A percentile compares a stretch with the other conserved stretches of the same genome.
These are phyloP conservation scores for Drosophila ficusphila DNA, from an alignment of 1,140 invertebrate species.

Conservation along the genomic window DNA sequence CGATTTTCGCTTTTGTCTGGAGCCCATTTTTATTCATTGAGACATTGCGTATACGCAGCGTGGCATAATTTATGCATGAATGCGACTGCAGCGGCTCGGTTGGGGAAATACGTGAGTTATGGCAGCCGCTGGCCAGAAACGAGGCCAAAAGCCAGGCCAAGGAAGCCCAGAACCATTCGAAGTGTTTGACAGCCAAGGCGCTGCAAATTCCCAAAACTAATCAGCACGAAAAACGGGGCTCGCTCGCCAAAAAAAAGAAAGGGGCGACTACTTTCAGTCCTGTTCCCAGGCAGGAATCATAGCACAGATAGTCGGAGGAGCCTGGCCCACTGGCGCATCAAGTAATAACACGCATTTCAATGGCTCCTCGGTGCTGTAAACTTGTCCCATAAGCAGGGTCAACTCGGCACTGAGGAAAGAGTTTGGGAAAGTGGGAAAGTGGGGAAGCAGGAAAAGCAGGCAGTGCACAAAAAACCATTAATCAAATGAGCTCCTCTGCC, in stretches of 20 bases:
- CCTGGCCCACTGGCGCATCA: slow-evolving; percentile 22
- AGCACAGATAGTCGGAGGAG: slow-evolving; percentile 25
- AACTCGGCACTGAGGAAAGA: too few relatives aligned
- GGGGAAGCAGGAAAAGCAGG: too few relatives aligned
- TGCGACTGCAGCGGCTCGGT: slow-evolving; percentile 18
- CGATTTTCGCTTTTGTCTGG: slow-evolving; percentile 24
- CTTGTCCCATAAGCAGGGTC: slow-evolving; percentile 66
- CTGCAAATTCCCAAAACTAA: slow-evolving; percentile 76
- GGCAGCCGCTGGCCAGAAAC: slow-evolving; percentile 16
- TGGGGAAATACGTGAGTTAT: slow-evolving; percentile 32
- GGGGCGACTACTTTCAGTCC: background rate
- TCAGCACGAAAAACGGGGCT: slow-evolving; percentile 61
- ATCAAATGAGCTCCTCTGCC: slow-evolving; percentile 55
- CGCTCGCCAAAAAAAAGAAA: too few relatives aligned
- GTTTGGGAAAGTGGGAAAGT: too few relatives aligned
- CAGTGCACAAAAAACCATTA: slow-evolving; percentile 71
- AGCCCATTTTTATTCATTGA: slow-evolving; percentile 12
- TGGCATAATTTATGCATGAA: slow-evolving; percentile 39
- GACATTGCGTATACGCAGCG: slow-evolving; percentile 40
- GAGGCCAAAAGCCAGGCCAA: background rate
- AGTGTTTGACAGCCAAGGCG: slow-evolving; percentile 62
- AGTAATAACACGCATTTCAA: slow-evolving; percentile 67
- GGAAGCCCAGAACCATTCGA: slow-evolving; percentile 29
- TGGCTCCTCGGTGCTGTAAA: slow-evolving; percentile 59
- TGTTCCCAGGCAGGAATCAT: slow-evolving; percentile 48